A percentile compares a stretch with the other conserved stretches of the same genome.
phyloP scores from a whole-genome alignment of 2,888 invertebrate genomes.

The Cheilosia vulpina region DNA sequence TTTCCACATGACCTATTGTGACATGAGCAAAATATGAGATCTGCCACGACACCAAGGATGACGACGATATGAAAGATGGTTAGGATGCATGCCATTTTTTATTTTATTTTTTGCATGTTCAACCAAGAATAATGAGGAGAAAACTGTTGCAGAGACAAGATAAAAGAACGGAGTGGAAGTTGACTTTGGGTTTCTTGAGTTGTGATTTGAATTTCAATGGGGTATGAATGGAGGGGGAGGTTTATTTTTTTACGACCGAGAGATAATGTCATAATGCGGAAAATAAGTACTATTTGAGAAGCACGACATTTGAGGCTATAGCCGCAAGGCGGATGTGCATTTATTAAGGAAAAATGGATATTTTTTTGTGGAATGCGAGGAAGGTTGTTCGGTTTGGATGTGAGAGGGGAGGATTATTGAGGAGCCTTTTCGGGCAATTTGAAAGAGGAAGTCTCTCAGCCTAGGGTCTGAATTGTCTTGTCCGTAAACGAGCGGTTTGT shows the following conservation, averaged over 20 bases:
- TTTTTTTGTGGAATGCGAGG: not conserved
- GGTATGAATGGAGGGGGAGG: not conserved
- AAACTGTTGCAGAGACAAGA: constrained; percentile 24
- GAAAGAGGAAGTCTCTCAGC: not conserved
- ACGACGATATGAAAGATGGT: not conserved
- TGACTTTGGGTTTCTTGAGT: not conserved
- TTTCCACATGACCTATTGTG: constrained; percentile 59
- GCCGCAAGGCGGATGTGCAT: constrained; percentile 10
- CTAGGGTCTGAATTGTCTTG: no score
- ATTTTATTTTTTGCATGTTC: not conserved
- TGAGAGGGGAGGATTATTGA: not conserved
- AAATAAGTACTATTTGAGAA: constrained; percentile 25
- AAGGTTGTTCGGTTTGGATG: not conserved
- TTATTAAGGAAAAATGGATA: not conserved
- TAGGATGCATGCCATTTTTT: constrained; percentile 1
- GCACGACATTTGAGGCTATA: constrained; percentile 4
- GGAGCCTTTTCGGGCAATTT: not conserved
- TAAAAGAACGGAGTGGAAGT: constrained; percentile 9
- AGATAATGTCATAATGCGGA: constrained; percentile 53
- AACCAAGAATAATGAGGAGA: constrained; percentile 3
- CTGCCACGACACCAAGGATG: not conserved
- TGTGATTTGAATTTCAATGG: constrained; percentile 51
- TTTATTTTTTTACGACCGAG: not conserved
- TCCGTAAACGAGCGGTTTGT: no score
- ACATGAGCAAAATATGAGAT: constrained; percentile 48